phyloP scores from a whole-genome alignment of 2,797 vertebrate species.

The Lates japonicus region DNA sequence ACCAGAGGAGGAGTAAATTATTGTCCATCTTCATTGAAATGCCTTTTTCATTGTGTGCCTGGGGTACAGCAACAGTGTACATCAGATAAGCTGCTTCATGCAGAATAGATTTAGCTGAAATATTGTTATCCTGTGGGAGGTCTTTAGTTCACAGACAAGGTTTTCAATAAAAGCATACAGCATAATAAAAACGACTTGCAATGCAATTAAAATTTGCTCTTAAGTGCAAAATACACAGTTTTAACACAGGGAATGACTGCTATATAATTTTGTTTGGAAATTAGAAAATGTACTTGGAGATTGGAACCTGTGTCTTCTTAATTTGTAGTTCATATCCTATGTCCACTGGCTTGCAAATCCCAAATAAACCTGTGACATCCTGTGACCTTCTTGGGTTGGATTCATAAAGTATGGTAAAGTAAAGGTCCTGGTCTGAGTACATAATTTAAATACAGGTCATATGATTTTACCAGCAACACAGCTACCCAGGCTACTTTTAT shows the following conservation, averaged over 20 bases:
- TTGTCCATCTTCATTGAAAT: slow-evolving; percentile 32
- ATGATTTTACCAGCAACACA: not conserved
- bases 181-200: slow-evolving; percentile 23
- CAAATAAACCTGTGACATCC: not conserved
- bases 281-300: slow-evolving; percentile 20
- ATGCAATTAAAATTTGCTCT: slow-evolving; percentile 22
- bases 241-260: not conserved
- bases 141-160: not conserved
- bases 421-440: not conserved
- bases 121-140: slow-evolving; percentile 15
- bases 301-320: not conserved
- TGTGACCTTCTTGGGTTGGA: not conserved
- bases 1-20: slow-evolving; percentile 29
- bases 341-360: not conserved
- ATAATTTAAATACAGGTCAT: slow-evolving; percentile 5
- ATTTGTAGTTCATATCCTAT: slow-evolving; percentile 2
- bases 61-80: not conserved
- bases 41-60: slow-evolving; percentile 13
- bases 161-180: slow-evolving; percentile 26
- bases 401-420: not conserved
- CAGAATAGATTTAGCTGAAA: slow-evolving; percentile 15
- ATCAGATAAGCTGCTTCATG: slow-evolving; percentile 26
- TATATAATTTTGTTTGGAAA: slow-evolving; percentile 16
- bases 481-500: not conserved
- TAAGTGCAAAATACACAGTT: not conserved